A percentile compares a stretch with the other conserved stretches of the same genome.
phyloP scores from a whole-genome alignment of 53 echinoderm and acorn worm genomes.

The Echinarachnius parma region DNA sequence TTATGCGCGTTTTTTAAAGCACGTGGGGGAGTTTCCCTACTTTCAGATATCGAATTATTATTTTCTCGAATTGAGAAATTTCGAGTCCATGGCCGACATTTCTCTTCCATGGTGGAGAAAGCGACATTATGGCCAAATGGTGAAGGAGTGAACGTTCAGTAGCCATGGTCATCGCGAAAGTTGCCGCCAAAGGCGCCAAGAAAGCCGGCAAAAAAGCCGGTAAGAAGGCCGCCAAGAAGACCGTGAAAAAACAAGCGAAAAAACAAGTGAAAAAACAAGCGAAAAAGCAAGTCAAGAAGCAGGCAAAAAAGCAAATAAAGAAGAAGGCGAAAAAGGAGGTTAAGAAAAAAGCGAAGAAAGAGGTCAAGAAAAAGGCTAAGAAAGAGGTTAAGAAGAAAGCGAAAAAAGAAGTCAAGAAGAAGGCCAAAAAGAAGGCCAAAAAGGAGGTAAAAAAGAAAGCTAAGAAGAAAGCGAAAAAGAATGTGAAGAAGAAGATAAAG shows the following conservation, averaged over 20 bases:
- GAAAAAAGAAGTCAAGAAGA: slow-evolving; percentile 41
- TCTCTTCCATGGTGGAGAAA: no score
- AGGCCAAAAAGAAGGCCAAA: slow-evolving; percentile 21
- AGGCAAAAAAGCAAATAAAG: slow-evolving; percentile 21
- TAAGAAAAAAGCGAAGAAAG: slow-evolving; percentile 27
- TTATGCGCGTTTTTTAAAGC: no score
- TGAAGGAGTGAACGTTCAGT: no score
- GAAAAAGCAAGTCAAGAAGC: slow-evolving; percentile 41
- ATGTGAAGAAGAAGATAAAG: slow-evolving; percentile 8
- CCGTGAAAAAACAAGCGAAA: slow-evolving; percentile 7
- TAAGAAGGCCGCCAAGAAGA: slow-evolving; percentile 13
- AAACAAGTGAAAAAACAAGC: slow-evolving; percentile 12
- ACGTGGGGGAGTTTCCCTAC: no score
- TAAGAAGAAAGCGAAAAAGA: slow-evolving; percentile 18
- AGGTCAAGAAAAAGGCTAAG: slow-evolving; percentile 57
- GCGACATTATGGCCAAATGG: no score
- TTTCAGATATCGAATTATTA: no score
- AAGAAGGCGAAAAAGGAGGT: slow-evolving; percentile 40
- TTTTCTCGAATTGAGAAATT: no score
- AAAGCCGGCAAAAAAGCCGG: neutral
- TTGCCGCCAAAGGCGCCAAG: neutral
- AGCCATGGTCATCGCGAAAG: neutral
- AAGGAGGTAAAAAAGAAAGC: slow-evolving; percentile 3
- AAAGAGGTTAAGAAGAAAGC: slow-evolving; percentile 48
- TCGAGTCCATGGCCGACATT: no score